A percentile compares a stretch with the other conserved stretches of the same genome.
These are phyloP conservation scores for Labia minor DNA, from an alignment of 2,888 invertebrate species.

Conservation along the genomic window DNA sequence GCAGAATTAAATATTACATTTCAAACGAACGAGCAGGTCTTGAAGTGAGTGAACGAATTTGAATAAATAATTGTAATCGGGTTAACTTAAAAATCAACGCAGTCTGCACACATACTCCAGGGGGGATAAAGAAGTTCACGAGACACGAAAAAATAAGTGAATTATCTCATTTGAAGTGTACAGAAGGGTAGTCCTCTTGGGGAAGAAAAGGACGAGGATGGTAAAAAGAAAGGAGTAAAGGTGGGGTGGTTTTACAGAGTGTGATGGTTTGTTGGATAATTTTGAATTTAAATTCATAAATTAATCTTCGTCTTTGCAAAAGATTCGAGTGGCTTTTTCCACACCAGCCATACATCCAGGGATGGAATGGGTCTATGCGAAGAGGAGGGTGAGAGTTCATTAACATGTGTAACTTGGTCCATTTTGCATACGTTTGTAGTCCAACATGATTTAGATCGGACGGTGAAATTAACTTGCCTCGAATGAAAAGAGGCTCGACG, in stretches of 20 bases:
- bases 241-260: neutral
- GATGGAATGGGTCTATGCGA: too few species aligned
- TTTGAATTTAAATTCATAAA: constrained; percentile 13
- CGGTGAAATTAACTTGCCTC: neutral
- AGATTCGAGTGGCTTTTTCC: neutral
- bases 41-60: constrained; percentile 2
- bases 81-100: constrained; percentile 13
- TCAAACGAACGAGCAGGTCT: neutral
- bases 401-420: constrained; percentile 13
- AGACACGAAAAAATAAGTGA: constrained; percentile 1
- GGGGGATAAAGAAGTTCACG: neutral
- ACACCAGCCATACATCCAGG: too few species aligned
- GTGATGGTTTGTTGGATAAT: neutral
- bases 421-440: constrained; percentile 13
- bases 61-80: neutral
- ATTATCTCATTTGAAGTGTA: constrained; percentile 1
- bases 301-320: constrained; percentile 1
- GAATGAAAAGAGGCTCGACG: neutral
- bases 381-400: too few species aligned
- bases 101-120: neutral
- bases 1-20: constrained; percentile 7
- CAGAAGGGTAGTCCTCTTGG: neutral
- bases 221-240: neutral
- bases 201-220: neutral
- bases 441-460: constrained; percentile 2